Conservation (phyloP, 1,140 invertebrate genomes). For the Choristoneura fumiferana region DNA sequence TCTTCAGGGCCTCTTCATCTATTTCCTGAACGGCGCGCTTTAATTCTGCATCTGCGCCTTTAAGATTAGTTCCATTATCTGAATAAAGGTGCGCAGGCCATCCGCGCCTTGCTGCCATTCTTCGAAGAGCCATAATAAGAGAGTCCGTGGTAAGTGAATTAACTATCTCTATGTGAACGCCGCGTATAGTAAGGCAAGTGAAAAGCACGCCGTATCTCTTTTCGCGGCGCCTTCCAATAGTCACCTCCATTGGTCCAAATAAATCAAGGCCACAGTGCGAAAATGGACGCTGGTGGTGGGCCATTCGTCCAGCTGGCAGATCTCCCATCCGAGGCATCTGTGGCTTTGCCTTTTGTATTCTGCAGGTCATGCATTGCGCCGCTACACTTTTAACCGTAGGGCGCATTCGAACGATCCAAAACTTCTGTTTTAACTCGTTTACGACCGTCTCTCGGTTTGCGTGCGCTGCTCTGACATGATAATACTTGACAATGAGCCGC, state of each 20-base stretch:
- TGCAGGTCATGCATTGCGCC: not conserved
- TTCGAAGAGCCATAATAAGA: conserved; percentile 23
- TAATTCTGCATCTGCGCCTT: conserved; percentile 28
- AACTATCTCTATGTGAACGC: conserved; percentile 36
- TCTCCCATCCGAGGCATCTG: conserved; percentile 27
- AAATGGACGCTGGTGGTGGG: conserved; percentile 34
- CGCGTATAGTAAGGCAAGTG: conserved; percentile 48
- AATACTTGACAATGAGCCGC: not conserved
- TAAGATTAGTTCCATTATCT: conserved; percentile 52
- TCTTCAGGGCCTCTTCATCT: no score
- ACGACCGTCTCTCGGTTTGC: conserved; percentile 21
- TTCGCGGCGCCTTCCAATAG: conserved; percentile 31
- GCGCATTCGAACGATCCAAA: not conserved
- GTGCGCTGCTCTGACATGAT: conserved; percentile 18
- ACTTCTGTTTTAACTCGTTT: conserved; percentile 25
- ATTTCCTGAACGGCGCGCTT: not conserved
- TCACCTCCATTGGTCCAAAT: conserved; percentile 38
- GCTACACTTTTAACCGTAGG: conserved; percentile 3
- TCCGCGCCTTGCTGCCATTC: no score
- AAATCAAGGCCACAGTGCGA: conserved; percentile 31
- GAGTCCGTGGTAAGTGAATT: conserved; percentile 17
- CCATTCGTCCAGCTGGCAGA: conserved; percentile 25
- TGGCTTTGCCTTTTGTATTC: conserved; percentile 13
- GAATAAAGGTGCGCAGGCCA: conserved; percentile 21
- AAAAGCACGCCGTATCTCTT: conserved; percentile 60